Evolutionary conservation across 2,888 invertebrate genomes (phyloP).

Genomic region (Autographa gamma): DNA sequence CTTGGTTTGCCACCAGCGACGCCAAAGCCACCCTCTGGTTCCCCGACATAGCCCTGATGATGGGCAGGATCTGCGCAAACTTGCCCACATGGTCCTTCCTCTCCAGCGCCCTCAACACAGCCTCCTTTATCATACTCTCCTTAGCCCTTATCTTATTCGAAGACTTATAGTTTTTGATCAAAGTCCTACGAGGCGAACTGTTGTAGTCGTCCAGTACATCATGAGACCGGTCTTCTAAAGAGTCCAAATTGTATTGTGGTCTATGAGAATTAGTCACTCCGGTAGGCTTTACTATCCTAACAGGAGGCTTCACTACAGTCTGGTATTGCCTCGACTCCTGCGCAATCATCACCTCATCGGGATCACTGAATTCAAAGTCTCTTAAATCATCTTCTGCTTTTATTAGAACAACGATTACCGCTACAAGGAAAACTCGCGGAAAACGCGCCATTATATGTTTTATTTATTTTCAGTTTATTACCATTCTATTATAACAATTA

Average conservation of each 20-base stretch:
- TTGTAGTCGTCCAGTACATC: constrained; percentile 66
- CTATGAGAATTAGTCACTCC: constrained; percentile 84
- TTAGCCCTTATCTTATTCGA: constrained; percentile 74
- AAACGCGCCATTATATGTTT: constrained; percentile 69
- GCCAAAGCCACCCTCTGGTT: constrained; percentile 90
- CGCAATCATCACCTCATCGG: constrained; percentile 83
- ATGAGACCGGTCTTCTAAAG: constrained; percentile 76
- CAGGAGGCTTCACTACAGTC: constrained; percentile 77
- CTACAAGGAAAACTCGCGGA: constrained; percentile 60
- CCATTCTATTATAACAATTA: constrained; percentile 25
- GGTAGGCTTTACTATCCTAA: constrained; percentile 74
- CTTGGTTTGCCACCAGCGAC: constrained; percentile 90
- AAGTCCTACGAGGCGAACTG: constrained; percentile 67
- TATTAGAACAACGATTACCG: constrained; percentile 62
- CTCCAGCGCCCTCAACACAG: constrained; percentile 88
- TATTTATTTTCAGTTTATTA: constrained; percentile 11
- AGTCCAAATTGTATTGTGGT: constrained; percentile 84
- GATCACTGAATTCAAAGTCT: constrained; percentile 79
- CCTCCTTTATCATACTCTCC: constrained; percentile 86
- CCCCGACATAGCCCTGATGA: constrained; percentile 90
- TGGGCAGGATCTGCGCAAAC: constrained; percentile 90
- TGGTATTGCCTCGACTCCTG: constrained; percentile 83
- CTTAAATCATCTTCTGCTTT: constrained; percentile 71
- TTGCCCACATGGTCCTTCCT: constrained; percentile 89
- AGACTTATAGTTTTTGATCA: constrained; percentile 75